Conservation (phyloP, 2,797 vertebrate genomes). For the Enteromius radiatus region DNA sequence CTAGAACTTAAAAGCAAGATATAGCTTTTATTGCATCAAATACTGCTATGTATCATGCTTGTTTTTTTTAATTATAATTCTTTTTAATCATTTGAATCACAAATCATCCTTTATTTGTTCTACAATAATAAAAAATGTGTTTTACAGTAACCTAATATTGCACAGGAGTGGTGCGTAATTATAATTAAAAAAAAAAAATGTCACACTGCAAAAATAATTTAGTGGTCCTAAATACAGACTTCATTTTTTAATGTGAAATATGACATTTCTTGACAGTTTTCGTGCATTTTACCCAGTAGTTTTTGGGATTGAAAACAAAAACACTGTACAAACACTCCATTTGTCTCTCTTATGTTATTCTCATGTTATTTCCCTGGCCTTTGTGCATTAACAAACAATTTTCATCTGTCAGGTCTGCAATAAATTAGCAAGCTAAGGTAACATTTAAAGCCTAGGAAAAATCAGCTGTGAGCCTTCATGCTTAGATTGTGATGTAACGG, state of each 20-base stretch:
- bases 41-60: background rate
- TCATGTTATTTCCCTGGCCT: background rate
- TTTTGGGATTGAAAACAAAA: conserved; percentile 8
- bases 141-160: background rate
- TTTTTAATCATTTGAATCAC: background rate
- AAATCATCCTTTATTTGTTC: background rate
- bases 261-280: conserved; percentile 9
- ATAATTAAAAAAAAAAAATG: background rate
- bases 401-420: conserved; percentile 13
- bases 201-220: conserved; percentile 1
- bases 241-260: background rate
- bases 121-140: background rate
- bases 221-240: background rate
- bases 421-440: background rate
- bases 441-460: background rate
- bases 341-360: conserved; percentile 3
- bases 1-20: too few species aligned
- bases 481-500: conserved; percentile 2
- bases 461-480: background rate
- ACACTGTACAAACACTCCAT: background rate
- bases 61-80: background rate
- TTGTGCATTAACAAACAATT: conserved; percentile 16
- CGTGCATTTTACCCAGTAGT: background rate
- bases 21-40: background rate
- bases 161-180: background rate